Evolutionary conservation across 2,888 invertebrate genomes (phyloP).

Genomic region (Trachelus stipa): DNA sequence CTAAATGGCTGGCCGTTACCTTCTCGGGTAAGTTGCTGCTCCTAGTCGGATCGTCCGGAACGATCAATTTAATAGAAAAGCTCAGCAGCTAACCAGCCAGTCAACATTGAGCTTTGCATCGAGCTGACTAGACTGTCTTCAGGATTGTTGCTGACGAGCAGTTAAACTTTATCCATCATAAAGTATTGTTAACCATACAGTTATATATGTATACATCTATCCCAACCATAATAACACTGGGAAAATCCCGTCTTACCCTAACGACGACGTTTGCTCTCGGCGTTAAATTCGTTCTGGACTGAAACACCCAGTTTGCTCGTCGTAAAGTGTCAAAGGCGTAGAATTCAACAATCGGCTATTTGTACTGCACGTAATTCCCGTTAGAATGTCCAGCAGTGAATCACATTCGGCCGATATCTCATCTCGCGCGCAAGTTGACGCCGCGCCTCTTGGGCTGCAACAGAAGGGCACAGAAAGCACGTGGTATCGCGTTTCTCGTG

Average conservation of each 20-base stretch:
- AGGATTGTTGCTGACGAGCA: background rate
- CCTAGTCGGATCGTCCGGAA: constrained; percentile 24
- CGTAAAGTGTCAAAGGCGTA: background rate
- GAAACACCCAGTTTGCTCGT: background rate
- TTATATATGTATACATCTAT: background rate
- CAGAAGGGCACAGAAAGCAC: background rate
- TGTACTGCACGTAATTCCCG: background rate
- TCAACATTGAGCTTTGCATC: background rate
- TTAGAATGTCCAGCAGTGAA: background rate
- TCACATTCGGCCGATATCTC: background rate
- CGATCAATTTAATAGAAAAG: constrained; percentile 35
- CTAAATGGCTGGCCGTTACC: constrained; percentile 42
- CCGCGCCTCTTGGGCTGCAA: background rate
- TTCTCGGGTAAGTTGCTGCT: constrained; percentile 31
- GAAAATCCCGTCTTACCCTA: background rate
- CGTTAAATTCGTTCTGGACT: background rate
- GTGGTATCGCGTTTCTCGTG: constrained; percentile 11
- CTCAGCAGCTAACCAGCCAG: constrained; percentile 9
- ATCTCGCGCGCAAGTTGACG: background rate
- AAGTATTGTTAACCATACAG: background rate
- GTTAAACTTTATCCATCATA: background rate
- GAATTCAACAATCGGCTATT: background rate
- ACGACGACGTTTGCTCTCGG: background rate
- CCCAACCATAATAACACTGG: background rate
- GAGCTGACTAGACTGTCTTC: background rate